A percentile compares a stretch with the other conserved stretches of the same genome.
These are phyloP conservation scores for Limnephilus lunatus DNA, from an alignment of 2,888 invertebrate species.

Conservation along the genomic window DNA sequence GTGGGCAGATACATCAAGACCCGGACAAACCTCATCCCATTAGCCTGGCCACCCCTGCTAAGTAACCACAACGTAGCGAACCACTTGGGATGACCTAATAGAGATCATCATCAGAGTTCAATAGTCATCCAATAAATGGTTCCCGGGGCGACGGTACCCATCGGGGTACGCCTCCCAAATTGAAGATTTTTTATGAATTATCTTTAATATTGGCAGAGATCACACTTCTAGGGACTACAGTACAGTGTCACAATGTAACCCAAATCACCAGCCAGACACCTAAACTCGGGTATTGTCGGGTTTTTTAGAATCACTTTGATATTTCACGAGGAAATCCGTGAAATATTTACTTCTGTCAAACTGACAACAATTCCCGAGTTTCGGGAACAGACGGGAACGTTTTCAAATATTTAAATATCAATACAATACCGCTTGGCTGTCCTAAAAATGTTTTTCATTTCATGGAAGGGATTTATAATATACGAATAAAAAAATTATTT, in stretches of 20 bases:
- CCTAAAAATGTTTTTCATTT: not conserved
- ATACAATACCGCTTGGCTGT: not conserved
- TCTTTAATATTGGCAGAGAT: not conserved
- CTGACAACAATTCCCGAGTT: not conserved
- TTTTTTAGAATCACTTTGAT: not conserved
- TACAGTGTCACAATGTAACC: not conserved
- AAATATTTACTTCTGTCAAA: constrained; percentile 8
- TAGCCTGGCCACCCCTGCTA: no score
- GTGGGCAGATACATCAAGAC: no score
- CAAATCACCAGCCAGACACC: not conserved
- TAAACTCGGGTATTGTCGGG: not conserved
- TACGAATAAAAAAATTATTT: not conserved
- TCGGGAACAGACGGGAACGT: not conserved
- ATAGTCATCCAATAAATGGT: no score
- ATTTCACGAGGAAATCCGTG: not conserved
- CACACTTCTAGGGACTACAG: not conserved
- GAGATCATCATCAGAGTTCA: no score
- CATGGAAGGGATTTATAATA: not conserved
- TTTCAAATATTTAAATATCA: constrained; percentile 20
- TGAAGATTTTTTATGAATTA: no score
- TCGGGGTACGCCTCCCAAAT: no score
- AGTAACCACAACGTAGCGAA: no score
- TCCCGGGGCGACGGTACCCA: no score
- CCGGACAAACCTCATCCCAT: no score
- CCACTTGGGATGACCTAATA: no score